These are phyloP conservation scores for Drosophila subsilvestris DNA, from an alignment of 2,888 invertebrate species.

Conservation along the genomic window DNA sequence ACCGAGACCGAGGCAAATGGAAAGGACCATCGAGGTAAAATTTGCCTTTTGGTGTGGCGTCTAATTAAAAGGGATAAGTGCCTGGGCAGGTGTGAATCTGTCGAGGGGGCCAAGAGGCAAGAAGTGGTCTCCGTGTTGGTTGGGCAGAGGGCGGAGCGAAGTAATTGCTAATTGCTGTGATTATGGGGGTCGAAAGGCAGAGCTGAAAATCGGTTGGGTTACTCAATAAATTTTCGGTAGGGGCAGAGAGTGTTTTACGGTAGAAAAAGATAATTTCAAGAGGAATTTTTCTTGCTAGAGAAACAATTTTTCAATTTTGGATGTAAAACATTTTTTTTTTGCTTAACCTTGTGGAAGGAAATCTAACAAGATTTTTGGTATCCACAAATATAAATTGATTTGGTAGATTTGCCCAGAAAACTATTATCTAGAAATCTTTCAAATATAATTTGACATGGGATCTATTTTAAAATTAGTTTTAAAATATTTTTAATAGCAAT, in stretches of 20 bases:
- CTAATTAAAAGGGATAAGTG: conserved; percentile 76
- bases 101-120: conserved; percentile 11
- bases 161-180: conserved; percentile 75
- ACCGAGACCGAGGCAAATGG: not conserved
- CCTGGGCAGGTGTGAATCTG: conserved; percentile 68
- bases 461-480: no score
- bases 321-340: not conserved
- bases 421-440: no score
- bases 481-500: no score
- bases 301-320: not conserved
- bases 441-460: no score
- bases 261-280: not conserved
- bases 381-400: no score
- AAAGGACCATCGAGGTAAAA: conserved; percentile 46
- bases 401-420: no score
- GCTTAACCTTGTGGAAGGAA: not conserved
- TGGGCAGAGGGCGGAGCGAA: conserved; percentile 17
- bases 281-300: not conserved
- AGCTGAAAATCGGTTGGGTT: not conserved
- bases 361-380: no score
- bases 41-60: conserved; percentile 72
- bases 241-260: not conserved
- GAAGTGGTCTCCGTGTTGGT: not conserved
- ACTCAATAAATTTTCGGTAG: not conserved
- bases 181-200: conserved; percentile 45